Evolutionary conservation across 2,113 vertebrate species (phyloP).

Genomic region (Pterocles gutturalis): DNA sequence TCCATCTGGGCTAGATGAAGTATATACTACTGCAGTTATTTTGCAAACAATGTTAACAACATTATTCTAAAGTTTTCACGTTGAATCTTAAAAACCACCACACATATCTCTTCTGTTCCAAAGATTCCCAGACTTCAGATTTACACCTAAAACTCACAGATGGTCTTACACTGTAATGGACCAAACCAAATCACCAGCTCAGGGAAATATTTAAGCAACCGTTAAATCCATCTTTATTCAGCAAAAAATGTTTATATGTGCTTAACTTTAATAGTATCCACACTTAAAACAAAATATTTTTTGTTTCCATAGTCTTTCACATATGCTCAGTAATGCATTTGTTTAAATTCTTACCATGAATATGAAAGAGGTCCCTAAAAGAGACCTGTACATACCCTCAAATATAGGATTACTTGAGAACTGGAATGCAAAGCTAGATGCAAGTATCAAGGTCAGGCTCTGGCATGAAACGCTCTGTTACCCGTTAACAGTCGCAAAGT

Average conservation of each 20-base stretch:
- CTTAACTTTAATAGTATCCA: neutral
- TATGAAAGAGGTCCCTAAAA: neutral
- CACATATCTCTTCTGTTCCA: neutral
- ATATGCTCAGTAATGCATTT: neutral
- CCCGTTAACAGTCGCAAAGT: neutral
- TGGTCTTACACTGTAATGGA: neutral
- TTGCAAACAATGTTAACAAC: slow-evolving; percentile 24
- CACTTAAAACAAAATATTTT: neutral
- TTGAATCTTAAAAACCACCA: neutral
- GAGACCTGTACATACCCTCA: neutral
- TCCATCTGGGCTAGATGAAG: slow-evolving; percentile 42
- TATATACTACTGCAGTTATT: slow-evolving; percentile 8
- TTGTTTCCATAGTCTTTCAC: neutral
- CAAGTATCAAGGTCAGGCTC: neutral
- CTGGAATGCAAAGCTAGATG: neutral
- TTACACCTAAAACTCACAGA: slow-evolving; percentile 15
- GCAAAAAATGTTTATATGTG: neutral
- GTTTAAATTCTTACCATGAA: neutral
- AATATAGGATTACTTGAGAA: neutral
- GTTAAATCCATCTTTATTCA: neutral
- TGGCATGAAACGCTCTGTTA: neutral
- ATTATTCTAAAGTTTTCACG: slow-evolving; percentile 18
- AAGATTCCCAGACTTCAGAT: neutral
- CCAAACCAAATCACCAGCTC: neutral
- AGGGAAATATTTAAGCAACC: neutral